Evolutionary conservation across 2,888 invertebrate genomes (phyloP).

Genomic region (Thumatha senex): DNA sequence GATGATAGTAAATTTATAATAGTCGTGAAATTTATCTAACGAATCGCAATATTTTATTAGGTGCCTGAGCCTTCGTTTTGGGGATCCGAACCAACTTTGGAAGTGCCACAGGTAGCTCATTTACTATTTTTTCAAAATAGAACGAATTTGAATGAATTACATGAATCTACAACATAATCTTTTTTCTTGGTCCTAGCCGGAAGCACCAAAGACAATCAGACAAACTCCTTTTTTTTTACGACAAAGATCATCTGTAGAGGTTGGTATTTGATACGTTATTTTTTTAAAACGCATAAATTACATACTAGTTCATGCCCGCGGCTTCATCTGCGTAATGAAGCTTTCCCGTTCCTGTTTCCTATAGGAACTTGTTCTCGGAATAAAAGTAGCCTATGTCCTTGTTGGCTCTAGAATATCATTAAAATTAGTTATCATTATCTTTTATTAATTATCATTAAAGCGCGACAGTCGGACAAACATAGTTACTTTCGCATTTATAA

Average conservation of each 20-base stretch:
- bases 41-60: conserved; percentile 1
- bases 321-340: no score
- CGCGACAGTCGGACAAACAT: no score
- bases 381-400: no score
- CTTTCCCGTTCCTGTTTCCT: no score
- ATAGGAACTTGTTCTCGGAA: no score
- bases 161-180: conserved; percentile 1
- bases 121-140: not conserved
- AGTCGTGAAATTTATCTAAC: not conserved
- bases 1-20: not conserved
- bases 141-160: not conserved
- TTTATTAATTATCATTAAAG: not conserved
- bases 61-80: conserved; percentile 5
- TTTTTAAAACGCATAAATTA: no score
- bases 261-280: conserved; percentile 3
- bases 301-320: no score
- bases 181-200: conserved; percentile 38
- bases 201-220: conserved; percentile 3
- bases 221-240: conserved; percentile 7
- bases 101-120: conserved; percentile 12
- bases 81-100: conserved; percentile 16
- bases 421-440: no score
- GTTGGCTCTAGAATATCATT: no score
- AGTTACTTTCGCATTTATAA: not conserved
- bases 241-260: conserved; percentile 11